Conservation (phyloP, 2,113 vertebrate species). For the Phoenicopterus ruber region DNA sequence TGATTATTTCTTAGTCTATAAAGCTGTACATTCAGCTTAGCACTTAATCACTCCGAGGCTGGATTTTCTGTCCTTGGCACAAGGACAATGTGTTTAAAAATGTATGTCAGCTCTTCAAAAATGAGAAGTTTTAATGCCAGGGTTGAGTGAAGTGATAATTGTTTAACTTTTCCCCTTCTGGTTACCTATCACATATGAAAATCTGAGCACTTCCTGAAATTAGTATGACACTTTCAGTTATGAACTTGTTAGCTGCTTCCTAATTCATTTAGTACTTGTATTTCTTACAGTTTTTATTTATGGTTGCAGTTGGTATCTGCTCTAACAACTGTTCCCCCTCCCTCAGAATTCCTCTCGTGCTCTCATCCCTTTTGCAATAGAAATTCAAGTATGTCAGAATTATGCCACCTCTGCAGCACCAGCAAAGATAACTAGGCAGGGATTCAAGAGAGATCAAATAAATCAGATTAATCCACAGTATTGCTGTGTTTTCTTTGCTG, state of each 20-base stretch:
- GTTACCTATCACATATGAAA: neutral
- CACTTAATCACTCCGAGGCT: neutral
- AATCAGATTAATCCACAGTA: neutral
- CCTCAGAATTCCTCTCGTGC: neutral
- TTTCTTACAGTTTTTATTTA: neutral
- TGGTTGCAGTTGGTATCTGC: neutral
- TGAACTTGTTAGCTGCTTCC: neutral
- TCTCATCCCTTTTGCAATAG: neutral
- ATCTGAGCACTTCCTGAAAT: neutral
- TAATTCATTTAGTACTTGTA: neutral
- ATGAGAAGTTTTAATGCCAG: neutral
- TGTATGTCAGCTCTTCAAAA: neutral
- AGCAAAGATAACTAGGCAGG: neutral
- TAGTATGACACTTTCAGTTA: neutral
- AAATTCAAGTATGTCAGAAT: neutral
- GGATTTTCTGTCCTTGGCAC: neutral
- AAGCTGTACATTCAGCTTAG: neutral
- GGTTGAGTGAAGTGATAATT: neutral
- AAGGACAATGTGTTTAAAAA: neutral
- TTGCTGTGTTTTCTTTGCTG: neutral
- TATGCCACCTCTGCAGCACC: neutral
- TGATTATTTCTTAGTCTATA: neutral
- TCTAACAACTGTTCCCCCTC: neutral
- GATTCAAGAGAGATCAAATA: neutral
- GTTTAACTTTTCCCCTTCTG: neutral